A percentile compares a stretch with the other conserved stretches of the same genome.
phyloP scores from a whole-genome alignment of 2,888 invertebrate species.

The Odontocerum albicorne region DNA sequence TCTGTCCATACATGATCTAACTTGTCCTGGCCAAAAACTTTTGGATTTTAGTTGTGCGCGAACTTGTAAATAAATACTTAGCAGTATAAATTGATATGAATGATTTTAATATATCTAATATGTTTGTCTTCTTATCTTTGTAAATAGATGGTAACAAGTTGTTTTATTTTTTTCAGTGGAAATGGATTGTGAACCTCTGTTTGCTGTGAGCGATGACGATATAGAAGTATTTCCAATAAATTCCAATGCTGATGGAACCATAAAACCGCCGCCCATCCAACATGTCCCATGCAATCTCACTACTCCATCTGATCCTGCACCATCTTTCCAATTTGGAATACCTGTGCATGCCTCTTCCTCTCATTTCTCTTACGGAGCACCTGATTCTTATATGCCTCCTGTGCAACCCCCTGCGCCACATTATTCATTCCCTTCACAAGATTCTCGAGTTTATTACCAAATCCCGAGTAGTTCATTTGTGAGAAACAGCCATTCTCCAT shows the following conservation, averaged over 20 bases:
- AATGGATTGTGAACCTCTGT: conserved; percentile 66
- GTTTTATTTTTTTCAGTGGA: conserved; percentile 57
- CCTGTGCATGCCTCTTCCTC: conserved; percentile 14
- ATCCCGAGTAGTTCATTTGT: background rate
- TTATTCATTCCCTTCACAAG: background rate
- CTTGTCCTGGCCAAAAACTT: no score
- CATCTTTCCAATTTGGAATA: conserved; percentile 25
- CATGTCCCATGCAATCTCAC: conserved; percentile 24
- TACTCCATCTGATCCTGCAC: conserved; percentile 17
- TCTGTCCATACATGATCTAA: no score
- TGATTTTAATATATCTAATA: no score
- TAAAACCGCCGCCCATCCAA: conserved; percentile 23
- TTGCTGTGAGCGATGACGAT: conserved; percentile 67
- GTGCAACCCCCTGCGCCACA: conserved; percentile 1
- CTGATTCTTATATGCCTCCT: background rate
- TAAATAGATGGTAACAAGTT: no score
- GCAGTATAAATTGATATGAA: no score
- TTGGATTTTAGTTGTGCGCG: no score
- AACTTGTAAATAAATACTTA: no score
- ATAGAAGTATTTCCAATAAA: conserved; percentile 50
- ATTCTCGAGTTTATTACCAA: conserved; percentile 7
- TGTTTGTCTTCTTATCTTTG: no score
- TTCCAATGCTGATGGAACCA: background rate
- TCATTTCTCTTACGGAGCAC: conserved; percentile 11
- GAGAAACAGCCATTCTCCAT: background rate